phyloP scores from a whole-genome alignment of 1,140 invertebrate species.

The Himalopsyche phryganea region DNA sequence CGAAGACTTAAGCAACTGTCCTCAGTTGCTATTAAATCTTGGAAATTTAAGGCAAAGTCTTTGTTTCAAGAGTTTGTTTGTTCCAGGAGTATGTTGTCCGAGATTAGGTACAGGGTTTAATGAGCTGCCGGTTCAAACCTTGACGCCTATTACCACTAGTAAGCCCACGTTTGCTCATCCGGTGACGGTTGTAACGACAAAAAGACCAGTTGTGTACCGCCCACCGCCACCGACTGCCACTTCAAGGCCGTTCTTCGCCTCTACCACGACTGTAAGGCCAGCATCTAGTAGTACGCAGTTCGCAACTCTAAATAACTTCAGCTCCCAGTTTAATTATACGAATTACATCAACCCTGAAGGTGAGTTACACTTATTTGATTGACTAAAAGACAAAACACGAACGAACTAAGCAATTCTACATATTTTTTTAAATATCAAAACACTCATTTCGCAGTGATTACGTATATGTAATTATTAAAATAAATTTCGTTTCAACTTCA shows the following conservation, averaged over 20 bases:
- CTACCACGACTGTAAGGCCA: constrained; percentile 24
- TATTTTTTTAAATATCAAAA: too few relatives aligned
- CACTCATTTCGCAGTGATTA: too few relatives aligned
- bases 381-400: too few relatives aligned
- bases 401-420: too few relatives aligned
- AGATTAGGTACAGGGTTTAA: constrained; percentile 44
- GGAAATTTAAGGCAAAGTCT: constrained; percentile 78
- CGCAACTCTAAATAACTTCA: constrained; percentile 41
- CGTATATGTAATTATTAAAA: too few relatives aligned
- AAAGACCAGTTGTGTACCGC: constrained; percentile 40
- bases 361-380: constrained; percentile 36
- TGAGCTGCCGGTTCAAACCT: constrained; percentile 41
- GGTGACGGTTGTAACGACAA: constrained; percentile 46
- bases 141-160: constrained; percentile 41
- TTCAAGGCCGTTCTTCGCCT: constrained; percentile 29
- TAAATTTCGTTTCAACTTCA: too few relatives aligned
- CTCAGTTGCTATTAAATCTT: constrained; percentile 79
- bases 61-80: constrained; percentile 88
- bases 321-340: constrained; percentile 42
- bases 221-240: constrained; percentile 43
- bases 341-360: constrained; percentile 48
- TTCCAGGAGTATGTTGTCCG: constrained; percentile 89
- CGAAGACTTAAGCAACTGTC: constrained; percentile 84
- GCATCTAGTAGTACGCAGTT: constrained; percentile 2
- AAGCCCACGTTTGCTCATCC: constrained; percentile 40